Conservation (phyloP, 2,888 invertebrate species). For the Carabus problematicus region DNA sequence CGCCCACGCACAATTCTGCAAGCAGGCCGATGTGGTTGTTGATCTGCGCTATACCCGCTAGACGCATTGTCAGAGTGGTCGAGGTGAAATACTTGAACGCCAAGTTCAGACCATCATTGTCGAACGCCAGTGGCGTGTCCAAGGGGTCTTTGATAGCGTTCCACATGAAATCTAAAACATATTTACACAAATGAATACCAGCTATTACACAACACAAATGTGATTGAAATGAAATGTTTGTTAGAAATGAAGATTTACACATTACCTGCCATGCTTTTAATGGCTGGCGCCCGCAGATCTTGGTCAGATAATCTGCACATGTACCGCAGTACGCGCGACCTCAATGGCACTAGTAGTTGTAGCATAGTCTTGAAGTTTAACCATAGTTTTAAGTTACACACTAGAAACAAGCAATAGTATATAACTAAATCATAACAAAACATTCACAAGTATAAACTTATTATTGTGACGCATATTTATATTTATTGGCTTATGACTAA, state of each 20-base stretch:
- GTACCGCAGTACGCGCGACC: conserved; percentile 86
- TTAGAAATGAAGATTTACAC: conserved; percentile 16
- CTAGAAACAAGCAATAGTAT: conserved; percentile 57
- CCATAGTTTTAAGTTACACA: conserved; percentile 93
- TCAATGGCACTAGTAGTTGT: conserved; percentile 85
- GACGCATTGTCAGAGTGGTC: conserved; percentile 90
- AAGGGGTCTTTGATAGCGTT: conserved; percentile 92
- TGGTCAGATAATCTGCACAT: conserved; percentile 94
- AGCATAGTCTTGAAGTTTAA: conserved; percentile 90
- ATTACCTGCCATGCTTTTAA: conserved; percentile 90
- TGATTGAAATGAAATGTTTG: not conserved
- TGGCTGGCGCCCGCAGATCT: conserved; percentile 85
- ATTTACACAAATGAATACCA: conserved; percentile 15
- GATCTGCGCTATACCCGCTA: conserved; percentile 93
- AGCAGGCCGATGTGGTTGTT: conserved; percentile 92
- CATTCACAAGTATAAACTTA: no score
- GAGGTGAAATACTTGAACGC: conserved; percentile 98
- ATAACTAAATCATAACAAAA: no score
- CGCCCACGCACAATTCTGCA: conserved; percentile 90
- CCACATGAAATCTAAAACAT: conserved; percentile 86
- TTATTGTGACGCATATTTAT: no score
- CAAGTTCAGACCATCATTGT: conserved; percentile 85
- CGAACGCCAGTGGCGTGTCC: conserved; percentile 85
- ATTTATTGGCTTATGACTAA: no score
- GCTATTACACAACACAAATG: not conserved